Evolutionary conservation across 2,888 invertebrate genomes (phyloP).

Genomic region (Silvanus unidentatus): DNA sequence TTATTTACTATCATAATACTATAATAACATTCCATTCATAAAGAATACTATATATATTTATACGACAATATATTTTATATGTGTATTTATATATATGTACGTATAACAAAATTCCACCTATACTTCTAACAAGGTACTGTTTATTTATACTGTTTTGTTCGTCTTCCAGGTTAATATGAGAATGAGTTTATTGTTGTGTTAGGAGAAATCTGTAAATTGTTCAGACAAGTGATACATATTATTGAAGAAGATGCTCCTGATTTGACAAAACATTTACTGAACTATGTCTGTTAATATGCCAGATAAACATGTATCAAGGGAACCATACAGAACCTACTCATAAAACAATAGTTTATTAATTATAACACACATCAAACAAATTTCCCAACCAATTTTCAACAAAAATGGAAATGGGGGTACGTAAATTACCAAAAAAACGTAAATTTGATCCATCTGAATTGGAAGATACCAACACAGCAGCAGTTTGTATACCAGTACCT

Average conservation of each 20-base stretch:
- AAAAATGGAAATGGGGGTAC: conserved; percentile 51
- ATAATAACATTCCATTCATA: conserved; percentile 42
- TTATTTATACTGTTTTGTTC: conserved; percentile 4
- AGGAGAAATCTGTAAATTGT: conserved; percentile 2
- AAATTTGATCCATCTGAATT: conserved; percentile 77
- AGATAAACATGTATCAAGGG: conserved; percentile 13
- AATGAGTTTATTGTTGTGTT: neutral
- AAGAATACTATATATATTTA: conserved; percentile 34
- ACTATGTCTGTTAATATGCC: conserved; percentile 3
- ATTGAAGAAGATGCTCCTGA: conserved; percentile 1
- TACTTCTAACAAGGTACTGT: neutral
- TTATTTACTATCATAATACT: conserved; percentile 43
- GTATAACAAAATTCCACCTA: conserved; percentile 3
- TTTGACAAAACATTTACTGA: neutral
- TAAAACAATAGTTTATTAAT: conserved; percentile 13
- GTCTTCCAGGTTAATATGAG: conserved; percentile 13
- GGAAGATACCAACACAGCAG: conserved; percentile 51
- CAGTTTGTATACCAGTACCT: conserved; percentile 39
- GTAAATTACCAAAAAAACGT: conserved; percentile 89
- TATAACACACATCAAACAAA: neutral
- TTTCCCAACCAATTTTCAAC: conserved; percentile 7
- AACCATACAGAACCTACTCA: conserved; percentile 31
- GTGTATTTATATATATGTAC: conserved; percentile 9
- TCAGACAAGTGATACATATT: too few species aligned
- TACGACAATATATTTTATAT: conserved; percentile 21